phyloP scores from a whole-genome alignment of 2,113 vertebrate genomes.

The Notarius lentiginosus region DNA sequence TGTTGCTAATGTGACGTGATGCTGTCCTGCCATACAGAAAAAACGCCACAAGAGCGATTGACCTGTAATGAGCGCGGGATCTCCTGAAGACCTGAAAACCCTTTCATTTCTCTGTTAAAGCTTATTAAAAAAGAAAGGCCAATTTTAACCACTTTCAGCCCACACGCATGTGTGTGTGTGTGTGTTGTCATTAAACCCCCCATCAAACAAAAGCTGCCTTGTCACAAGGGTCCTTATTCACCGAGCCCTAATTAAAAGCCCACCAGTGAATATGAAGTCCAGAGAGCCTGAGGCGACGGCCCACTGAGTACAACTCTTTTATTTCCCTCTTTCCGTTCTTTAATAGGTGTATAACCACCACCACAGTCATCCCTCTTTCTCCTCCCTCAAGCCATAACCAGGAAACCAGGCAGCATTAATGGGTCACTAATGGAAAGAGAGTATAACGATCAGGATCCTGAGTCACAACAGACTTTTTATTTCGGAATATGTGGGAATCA shows the following conservation, averaged over 20 bases:
- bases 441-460: background rate
- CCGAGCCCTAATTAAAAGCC: constrained; percentile 46
- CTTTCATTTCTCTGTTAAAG: constrained; percentile 45
- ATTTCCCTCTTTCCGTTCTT: constrained; percentile 59
- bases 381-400: constrained; percentile 61
- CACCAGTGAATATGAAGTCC: constrained; percentile 54
- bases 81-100: constrained; percentile 25
- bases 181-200: background rate
- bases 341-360: constrained; percentile 49
- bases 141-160: constrained; percentile 1
- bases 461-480: constrained; percentile 1
- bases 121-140: constrained; percentile 30
- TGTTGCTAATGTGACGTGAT: background rate
- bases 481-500: background rate
- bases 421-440: constrained; percentile 53
- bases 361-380: background rate
- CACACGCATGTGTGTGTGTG: background rate
- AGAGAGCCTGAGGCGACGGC: constrained; percentile 53
- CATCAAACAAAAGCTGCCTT: background rate
- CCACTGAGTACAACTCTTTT: constrained; percentile 22
- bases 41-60: background rate
- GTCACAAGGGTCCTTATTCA: constrained; percentile 20
- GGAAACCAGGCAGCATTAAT: constrained; percentile 63
- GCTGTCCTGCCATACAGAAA: too few relatives aligned
- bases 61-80: background rate